Conservation (phyloP, 64 coral and sea anemone genomes). For the Actinia equina region DNA sequence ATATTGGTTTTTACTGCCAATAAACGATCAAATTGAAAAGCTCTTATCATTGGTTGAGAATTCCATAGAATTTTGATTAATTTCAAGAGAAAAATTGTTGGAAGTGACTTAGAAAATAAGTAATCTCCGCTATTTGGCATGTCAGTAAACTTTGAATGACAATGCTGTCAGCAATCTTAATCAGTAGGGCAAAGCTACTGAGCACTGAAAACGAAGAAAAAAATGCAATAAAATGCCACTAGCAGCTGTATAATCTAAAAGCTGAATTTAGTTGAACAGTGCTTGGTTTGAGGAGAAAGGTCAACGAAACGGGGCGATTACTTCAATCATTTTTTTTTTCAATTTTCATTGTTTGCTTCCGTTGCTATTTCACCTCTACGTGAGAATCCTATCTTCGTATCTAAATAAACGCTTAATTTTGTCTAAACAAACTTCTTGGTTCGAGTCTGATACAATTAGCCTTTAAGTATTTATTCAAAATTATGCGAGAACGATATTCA, state of each 20-base stretch:
- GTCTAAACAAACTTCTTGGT: not conserved
- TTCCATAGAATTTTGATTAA: not conserved
- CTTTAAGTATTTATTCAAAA: constrained; percentile 4
- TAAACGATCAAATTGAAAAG: not conserved
- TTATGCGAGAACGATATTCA: not conserved
- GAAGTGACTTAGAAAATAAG: not conserved
- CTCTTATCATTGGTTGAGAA: not conserved
- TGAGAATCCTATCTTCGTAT: not conserved
- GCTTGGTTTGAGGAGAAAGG: too few relatives aligned
- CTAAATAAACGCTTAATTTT: not conserved
- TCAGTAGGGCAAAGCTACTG: not conserved
- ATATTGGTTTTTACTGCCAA: not conserved
- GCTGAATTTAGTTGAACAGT: not conserved
- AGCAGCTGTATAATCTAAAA: not conserved
- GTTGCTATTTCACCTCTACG: not conserved
- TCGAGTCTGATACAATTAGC: not conserved
- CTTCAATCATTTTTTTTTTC: not conserved
- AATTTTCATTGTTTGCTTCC: not conserved
- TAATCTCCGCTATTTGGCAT: not conserved
- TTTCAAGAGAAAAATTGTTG: not conserved
- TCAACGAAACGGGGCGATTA: too few relatives aligned
- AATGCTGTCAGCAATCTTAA: not conserved
- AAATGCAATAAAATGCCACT: not conserved
- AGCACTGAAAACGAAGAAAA: not conserved
- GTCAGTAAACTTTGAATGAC: not conserved